phyloP scores from a whole-genome alignment of 2,113 vertebrate species.

The Canis aureus region DNA sequence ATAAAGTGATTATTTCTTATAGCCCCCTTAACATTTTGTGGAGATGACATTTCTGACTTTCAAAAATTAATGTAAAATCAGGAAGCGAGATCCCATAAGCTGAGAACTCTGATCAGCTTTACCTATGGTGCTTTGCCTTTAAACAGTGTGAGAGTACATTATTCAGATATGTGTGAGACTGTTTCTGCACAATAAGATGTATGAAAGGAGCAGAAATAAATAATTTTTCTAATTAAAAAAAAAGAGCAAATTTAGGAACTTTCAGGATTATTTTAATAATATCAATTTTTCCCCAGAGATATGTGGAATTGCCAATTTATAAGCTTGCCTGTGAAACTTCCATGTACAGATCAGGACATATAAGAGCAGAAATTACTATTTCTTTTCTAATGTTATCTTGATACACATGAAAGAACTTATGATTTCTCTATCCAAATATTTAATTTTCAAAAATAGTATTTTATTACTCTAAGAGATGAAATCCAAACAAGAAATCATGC shows the following conservation, averaged over 20 bases:
- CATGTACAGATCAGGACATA: neutral
- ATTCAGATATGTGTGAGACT: too few relatives aligned
- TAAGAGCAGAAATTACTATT: neutral
- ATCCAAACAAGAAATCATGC: neutral
- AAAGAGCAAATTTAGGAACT: neutral
- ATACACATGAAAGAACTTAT: neutral
- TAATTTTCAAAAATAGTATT: neutral
- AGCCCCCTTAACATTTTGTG: too few relatives aligned
- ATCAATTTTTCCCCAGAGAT: neutral
- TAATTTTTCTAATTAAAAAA: too few relatives aligned
- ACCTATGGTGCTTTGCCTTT: too few relatives aligned
- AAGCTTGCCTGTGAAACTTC: neutral
- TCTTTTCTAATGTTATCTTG: neutral
- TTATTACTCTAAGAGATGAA: neutral
- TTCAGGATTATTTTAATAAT: neutral
- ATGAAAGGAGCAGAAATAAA: too few relatives aligned
- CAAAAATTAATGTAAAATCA: too few relatives aligned
- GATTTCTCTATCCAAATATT: neutral
- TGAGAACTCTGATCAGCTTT: too few relatives aligned
- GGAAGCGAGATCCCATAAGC: too few relatives aligned
- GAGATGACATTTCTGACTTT: too few relatives aligned
- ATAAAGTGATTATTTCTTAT: too few relatives aligned
- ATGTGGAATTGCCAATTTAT: neutral
- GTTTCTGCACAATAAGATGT: too few relatives aligned
- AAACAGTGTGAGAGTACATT: too few relatives aligned